Base-by-base conservation (phyloP, 2,113 vertebrate species). In the Plestiodon gilberti region DNA sequence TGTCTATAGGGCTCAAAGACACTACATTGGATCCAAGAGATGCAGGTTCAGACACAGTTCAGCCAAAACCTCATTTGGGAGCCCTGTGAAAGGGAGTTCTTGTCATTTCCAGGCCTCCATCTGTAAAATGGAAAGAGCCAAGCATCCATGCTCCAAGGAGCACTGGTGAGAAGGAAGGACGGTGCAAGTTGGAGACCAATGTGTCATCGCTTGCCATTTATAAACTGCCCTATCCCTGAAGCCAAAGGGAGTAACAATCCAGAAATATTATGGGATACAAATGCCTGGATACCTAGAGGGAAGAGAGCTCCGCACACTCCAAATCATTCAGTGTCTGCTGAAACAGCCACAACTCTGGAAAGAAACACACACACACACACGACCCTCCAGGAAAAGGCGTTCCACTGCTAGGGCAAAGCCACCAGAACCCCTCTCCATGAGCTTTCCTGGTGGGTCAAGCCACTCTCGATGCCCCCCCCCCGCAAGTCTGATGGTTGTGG, bases 361-460 rank as follows among this genome's bases (percentile, higher is more conserved):
- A 73, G n/a, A n/a, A n/a, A n/a, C n/a, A n/a, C n/a, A n/a, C n/a
- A n/a, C n/a, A n/a, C n/a, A n/a, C n/a, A n/a, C n/a, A n/a, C n/a
- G 30, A 76, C 20, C 61, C 14, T 48, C 62, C 25, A n/a, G 25
- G 52, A 57, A 81, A 69, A n/a, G 30, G 28, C 14, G 28, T 48
- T 67, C 30, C 17, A 28, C 38, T 20, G 43, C 3, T 2, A 62
- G 23, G 15, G 6, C 14, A 4, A 30, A 81, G 6, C 25, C 25
- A n/a, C 25, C 22, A 23, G 57, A 23, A 2, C 10, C 15, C 13
- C 40, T 82, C 8, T 17, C 18, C 10, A 38, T 13, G n/a, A 73
- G 83, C 55, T 38, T 90, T 43, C 33, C 4, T 2, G 22, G 6
- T 28, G 88, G 73, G 89, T 75, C 86, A 81, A 86, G 85, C 48